Conservation (phyloP, 2,113 vertebrate genomes). For the Myotis brandtii region DNA sequence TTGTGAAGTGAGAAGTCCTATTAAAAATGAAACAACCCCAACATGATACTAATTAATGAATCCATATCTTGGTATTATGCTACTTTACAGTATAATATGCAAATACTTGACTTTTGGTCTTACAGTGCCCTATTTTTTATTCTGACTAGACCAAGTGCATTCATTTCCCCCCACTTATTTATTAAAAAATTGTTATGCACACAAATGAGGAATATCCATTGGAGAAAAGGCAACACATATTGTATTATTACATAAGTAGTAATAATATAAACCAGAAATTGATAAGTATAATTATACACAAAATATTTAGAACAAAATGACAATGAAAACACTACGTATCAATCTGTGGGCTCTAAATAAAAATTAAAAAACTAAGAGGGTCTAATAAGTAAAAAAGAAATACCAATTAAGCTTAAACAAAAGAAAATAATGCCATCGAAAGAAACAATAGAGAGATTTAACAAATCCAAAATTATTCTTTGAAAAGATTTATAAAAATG, state of each 20-base stretch:
- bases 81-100: background rate
- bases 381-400: slow-evolving; percentile 37
- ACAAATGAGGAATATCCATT: background rate
- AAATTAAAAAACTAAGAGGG: slow-evolving; percentile 51
- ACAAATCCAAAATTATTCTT: background rate
- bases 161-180: background rate
- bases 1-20: background rate
- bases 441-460: background rate
- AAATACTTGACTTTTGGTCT: background rate
- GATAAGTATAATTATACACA: background rate
- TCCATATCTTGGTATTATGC: background rate
- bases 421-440: background rate
- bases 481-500: slow-evolving; percentile 11
- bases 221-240: background rate
- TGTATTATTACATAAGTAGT: background rate
- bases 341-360: background rate
- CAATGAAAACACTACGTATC: background rate
- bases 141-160: background rate
- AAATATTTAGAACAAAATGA: slow-evolving; percentile 51
- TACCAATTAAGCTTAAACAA: background rate
- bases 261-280: background rate
- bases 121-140: background rate
- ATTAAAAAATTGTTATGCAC: slow-evolving; percentile 1
- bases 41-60: background rate
- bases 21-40: background rate